Conservation (phyloP, 2,888 invertebrate species). For the Epirrita christyi region DNA sequence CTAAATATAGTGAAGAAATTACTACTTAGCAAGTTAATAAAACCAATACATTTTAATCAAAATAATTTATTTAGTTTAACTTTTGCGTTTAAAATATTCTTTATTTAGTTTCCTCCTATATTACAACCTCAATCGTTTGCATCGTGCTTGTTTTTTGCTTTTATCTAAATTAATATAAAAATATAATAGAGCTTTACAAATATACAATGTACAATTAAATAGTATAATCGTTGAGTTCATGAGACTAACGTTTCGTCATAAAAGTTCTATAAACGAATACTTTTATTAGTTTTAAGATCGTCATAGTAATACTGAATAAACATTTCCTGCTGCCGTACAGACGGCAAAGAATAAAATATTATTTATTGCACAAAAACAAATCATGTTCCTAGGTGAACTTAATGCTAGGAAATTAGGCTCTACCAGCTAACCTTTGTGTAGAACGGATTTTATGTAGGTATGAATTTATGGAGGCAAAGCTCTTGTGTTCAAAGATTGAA, state of each 20-base stretch:
- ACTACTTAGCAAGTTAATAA: conserved; percentile 11
- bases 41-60: conserved; percentile 51
- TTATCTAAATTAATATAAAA: conserved; percentile 39
- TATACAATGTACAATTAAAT: conserved; percentile 32
- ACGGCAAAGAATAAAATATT: too few species aligned
- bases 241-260: conserved; percentile 19
- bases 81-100: conserved; percentile 60
- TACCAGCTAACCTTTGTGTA: too few species aligned
- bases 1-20: too few species aligned
- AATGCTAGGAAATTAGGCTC: too few species aligned
- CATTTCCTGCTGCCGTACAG: conserved; percentile 29
- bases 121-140: conserved; percentile 41
- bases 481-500: too few species aligned
- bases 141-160: conserved; percentile 25
- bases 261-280: not conserved
- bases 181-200: conserved; percentile 34
- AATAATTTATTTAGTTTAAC: conserved; percentile 69
- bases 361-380: too few species aligned
- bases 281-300: conserved; percentile 7
- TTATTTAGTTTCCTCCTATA: conserved; percentile 41
- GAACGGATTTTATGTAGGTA: too few species aligned
- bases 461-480: too few species aligned
- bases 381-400: too few species aligned
- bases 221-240: conserved; percentile 37
- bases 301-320: conserved; percentile 42